These are phyloP conservation scores for Liparis tanakae DNA, from an alignment of 2,797 vertebrate species.

Conservation along the genomic window DNA sequence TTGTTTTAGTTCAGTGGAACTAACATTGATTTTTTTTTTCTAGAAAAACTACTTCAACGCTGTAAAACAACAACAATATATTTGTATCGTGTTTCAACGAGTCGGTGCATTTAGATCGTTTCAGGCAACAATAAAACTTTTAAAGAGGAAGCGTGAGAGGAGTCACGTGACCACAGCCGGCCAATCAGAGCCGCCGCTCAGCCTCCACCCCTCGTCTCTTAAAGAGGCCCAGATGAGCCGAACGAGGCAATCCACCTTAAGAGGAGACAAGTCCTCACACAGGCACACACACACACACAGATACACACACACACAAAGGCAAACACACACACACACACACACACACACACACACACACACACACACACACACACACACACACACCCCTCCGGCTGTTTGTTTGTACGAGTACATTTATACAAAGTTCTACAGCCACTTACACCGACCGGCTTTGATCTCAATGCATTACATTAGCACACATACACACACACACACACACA, in stretches of 20 bases:
- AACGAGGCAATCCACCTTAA: slow-evolving; percentile 56
- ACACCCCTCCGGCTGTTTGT: slow-evolving; percentile 55
- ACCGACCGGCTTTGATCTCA: slow-evolving; percentile 56
- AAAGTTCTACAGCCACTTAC: slow-evolving; percentile 46
- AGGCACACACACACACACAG: slow-evolving; percentile 26
- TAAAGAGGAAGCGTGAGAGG: not conserved
- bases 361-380: slow-evolving; percentile 17
- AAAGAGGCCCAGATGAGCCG: slow-evolving; percentile 50
- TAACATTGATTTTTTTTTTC: not conserved
- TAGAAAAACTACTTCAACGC: not conserved
- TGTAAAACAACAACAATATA: not conserved
- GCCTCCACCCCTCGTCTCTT: not conserved
- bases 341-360: slow-evolving; percentile 8
- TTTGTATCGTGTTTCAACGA: not conserved
- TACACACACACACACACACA: slow-evolving; percentile 15
- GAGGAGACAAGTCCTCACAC: slow-evolving; percentile 58
- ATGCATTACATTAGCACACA: slow-evolving; percentile 40
- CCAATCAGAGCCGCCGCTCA: not conserved
- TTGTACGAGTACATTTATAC: slow-evolving; percentile 45
- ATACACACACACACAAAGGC: slow-evolving; percentile 25
- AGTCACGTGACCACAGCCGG: not conserved
- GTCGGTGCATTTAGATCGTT: not conserved
- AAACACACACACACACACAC: slow-evolving; percentile 31
- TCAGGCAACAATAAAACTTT: not conserved
- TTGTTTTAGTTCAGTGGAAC: not conserved